Evolutionary conservation across 53 echinoderm and acorn worm genomes (phyloP).

Genomic region (Paracentrotus lividus): DNA sequence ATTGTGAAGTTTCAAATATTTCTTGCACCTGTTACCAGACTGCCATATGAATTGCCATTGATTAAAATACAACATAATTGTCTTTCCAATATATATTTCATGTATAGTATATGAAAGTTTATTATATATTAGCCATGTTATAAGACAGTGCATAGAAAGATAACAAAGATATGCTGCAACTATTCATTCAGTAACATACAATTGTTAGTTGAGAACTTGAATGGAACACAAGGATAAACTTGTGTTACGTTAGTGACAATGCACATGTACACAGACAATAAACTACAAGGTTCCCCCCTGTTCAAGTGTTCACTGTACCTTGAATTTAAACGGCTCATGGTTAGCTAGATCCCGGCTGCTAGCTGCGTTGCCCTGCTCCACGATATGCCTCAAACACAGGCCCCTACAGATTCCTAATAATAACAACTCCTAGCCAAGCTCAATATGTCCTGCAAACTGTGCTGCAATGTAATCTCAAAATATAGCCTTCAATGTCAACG

Average conservation of each 20-base stretch:
- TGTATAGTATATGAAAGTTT: no score
- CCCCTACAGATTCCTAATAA: neutral
- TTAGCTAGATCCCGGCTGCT: neutral
- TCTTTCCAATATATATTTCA: no score
- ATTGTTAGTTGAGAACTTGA: neutral
- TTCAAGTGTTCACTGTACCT: neutral
- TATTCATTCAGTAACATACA: no score
- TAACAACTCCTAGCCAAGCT: neutral
- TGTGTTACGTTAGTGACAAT: neutral
- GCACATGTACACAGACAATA: conserved; percentile 18
- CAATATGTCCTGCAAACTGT: no score
- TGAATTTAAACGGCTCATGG: conserved; percentile 44
- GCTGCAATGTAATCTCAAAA: neutral
- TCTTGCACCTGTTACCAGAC: no score
- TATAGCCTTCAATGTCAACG: neutral
- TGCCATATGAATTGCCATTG: no score
- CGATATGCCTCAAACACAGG: conserved; percentile 7
- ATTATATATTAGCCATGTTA: no score
- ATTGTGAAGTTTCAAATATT: no score
- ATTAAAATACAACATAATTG: no score
- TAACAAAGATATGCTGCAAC: neutral
- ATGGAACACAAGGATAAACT: neutral
- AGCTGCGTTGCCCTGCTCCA: neutral
- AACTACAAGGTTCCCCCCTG: neutral
- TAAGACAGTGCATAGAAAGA: no score